Evolutionary conservation across 1,140 invertebrate genomes (phyloP).

Genomic region (Ylistrum balloti): DNA sequence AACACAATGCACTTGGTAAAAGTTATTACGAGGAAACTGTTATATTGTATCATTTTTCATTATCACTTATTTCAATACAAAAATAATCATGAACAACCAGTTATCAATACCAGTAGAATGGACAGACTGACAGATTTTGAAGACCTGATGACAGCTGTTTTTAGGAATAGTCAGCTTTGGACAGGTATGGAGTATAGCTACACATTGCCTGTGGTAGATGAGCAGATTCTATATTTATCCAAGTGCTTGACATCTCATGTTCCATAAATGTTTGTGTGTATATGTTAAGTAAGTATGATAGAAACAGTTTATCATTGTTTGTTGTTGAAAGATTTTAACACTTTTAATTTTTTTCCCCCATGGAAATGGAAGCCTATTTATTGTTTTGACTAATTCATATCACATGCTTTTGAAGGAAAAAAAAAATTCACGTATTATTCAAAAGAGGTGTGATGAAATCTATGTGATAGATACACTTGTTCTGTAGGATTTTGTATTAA

Average conservation of each 20-base stretch:
- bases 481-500: conserved; percentile 29
- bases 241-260: conserved; percentile 23
- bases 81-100: background rate
- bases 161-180: too few species aligned
- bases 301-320: background rate
- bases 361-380: conserved; percentile 21
- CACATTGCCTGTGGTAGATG: background rate
- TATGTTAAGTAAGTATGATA: background rate
- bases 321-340: conserved; percentile 40
- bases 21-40: background rate
- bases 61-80: too few species aligned
- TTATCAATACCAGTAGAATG: too few species aligned
- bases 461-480: conserved; percentile 28
- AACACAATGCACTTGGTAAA: background rate
- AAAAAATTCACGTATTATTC: background rate
- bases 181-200: too few species aligned
- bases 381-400: conserved; percentile 34
- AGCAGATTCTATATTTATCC: background rate
- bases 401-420: conserved; percentile 12
- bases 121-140: too few species aligned
- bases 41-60: background rate
- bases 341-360: background rate
- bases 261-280: conserved; percentile 9
- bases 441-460: conserved; percentile 25
- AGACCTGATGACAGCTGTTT: too few species aligned